phyloP scores from a whole-genome alignment of 2,888 invertebrate species.

The Anarsia innoxiella region DNA sequence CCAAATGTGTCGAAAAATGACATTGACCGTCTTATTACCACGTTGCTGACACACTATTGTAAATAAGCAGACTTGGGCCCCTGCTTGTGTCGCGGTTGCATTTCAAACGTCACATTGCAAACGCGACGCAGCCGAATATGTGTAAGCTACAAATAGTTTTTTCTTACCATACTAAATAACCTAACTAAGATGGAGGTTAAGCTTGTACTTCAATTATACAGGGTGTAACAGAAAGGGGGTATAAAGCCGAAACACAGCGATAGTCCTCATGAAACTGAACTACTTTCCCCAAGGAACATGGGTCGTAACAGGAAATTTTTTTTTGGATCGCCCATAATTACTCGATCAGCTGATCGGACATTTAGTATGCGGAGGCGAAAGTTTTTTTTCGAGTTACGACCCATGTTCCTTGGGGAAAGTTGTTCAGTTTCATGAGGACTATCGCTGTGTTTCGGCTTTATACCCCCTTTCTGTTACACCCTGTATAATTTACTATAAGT shows the following conservation, averaged over 20 bases:
- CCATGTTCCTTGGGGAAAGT: background rate
- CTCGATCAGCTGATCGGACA: background rate
- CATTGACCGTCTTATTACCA: too few relatives aligned
- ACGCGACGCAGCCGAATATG: too few relatives aligned
- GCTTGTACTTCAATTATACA: background rate
- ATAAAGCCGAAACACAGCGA: background rate
- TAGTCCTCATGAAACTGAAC: background rate
- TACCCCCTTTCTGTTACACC: background rate
- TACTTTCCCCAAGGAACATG: background rate
- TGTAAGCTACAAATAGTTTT: too few relatives aligned
- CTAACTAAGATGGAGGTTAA: too few relatives aligned
- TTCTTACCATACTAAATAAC: too few relatives aligned
- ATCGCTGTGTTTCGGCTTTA: too few relatives aligned
- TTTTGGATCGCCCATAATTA: background rate
- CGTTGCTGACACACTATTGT: too few relatives aligned
- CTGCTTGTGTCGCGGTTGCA: too few relatives aligned
- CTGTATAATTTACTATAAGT: too few relatives aligned
- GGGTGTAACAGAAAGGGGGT: background rate
- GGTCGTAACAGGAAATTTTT: background rate
- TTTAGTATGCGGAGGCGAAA: background rate
- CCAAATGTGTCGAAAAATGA: too few relatives aligned
- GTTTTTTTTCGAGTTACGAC: background rate
- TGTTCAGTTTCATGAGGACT: constrained; percentile 1
- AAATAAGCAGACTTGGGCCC: too few relatives aligned
- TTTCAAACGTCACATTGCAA: too few relatives aligned